phyloP scores from a whole-genome alignment of 1,140 invertebrate genomes.

The Heliothis subflexa region DNA sequence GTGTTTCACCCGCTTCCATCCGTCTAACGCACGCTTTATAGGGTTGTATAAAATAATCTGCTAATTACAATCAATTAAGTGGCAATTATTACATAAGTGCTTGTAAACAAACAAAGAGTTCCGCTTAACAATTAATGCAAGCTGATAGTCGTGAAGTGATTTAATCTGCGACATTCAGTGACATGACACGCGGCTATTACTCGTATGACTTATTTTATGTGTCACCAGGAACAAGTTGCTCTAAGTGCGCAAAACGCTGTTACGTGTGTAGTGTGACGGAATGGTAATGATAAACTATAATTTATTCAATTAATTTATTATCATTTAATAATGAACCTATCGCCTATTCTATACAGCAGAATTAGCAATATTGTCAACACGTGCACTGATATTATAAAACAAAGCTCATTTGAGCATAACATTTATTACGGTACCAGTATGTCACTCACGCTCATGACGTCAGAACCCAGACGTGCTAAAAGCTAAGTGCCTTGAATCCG shows the following conservation, averaged over 20 bases:
- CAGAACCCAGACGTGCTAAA: too few species aligned
- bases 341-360: not conserved
- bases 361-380: not conserved
- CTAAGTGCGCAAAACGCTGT: not conserved
- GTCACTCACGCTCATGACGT: too few species aligned
- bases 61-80: not conserved
- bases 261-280: not conserved
- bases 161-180: slow-evolving; percentile 1
- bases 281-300: not conserved
- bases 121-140: not conserved
- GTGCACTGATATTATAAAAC: too few species aligned
- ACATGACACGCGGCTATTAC: not conserved
- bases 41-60: not conserved
- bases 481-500: too few species aligned
- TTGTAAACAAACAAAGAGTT: not conserved
- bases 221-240: not conserved
- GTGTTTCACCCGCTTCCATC: not conserved
- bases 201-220: slow-evolving; percentile 12
- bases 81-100: not conserved
- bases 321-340: not conserved
- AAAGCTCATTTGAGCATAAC: too few species aligned
- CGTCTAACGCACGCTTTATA: too few species aligned
- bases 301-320: not conserved
- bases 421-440: too few species aligned
- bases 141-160: not conserved